Evolutionary conservation across 2,888 invertebrate genomes (phyloP).

Genomic region (Smittia aterrima): DNA sequence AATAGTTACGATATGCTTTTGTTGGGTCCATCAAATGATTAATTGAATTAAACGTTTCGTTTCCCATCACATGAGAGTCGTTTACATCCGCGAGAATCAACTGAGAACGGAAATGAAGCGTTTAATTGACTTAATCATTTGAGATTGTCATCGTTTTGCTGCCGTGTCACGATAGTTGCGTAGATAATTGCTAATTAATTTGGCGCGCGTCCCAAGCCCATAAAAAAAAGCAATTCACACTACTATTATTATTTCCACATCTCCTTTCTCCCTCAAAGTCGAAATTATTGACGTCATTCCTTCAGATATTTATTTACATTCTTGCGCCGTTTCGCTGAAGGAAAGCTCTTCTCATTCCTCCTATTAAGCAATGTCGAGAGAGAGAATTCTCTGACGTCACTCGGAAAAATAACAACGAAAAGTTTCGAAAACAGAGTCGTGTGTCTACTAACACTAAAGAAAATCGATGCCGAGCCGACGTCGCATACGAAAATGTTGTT

Average conservation of each 20-base stretch:
- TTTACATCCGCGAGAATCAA: constrained; percentile 12
- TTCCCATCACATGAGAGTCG: not conserved
- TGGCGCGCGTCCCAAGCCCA: not conserved
- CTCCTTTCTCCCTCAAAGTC: not conserved
- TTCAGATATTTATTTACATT: not conserved
- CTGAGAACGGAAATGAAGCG: constrained; percentile 5
- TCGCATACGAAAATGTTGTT: not conserved
- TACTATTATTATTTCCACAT: not conserved
- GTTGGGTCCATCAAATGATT: constrained; percentile 10
- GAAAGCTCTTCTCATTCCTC: not conserved
- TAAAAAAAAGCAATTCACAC: not conserved
- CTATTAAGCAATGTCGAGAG: no score
- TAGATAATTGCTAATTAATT: not conserved
- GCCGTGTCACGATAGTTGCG: not conserved
- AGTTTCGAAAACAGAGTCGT: no score
- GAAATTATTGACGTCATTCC: not conserved
- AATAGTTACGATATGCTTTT: not conserved
- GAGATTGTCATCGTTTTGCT: not conserved
- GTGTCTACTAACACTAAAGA: no score
- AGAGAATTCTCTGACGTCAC: constrained; percentile 15
- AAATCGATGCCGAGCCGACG: not conserved
- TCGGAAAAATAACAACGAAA: not conserved
- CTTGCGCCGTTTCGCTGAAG: not conserved
- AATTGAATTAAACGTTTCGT: constrained; percentile 23
- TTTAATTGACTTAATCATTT: constrained; percentile 15